phyloP scores from a whole-genome alignment of 2,113 vertebrate species.

The Elanus axillaris region DNA sequence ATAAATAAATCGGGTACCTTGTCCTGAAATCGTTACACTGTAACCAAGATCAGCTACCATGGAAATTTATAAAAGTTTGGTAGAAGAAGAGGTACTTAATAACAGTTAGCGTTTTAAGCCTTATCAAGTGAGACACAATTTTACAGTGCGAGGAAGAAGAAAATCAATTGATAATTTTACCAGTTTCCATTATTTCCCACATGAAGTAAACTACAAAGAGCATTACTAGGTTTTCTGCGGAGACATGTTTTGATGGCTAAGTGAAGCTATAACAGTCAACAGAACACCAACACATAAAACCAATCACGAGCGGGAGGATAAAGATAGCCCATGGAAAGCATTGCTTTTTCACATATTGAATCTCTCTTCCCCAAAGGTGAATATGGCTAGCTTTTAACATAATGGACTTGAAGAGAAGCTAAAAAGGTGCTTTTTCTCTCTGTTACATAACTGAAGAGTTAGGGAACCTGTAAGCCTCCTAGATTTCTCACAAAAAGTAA shows the following conservation, averaged over 20 bases:
- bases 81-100: slow-evolving; percentile 48
- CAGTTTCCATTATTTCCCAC: slow-evolving; percentile 36
- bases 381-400: slow-evolving; percentile 13
- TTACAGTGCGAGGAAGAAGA: slow-evolving; percentile 10
- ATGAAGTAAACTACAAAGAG: neutral
- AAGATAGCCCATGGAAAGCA: slow-evolving; percentile 20
- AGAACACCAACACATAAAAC: slow-evolving; percentile 36
- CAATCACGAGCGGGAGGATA: slow-evolving; percentile 3
- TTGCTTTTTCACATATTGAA: slow-evolving; percentile 9
- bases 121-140: slow-evolving; percentile 58
- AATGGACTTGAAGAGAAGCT: slow-evolving; percentile 15
- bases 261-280: slow-evolving; percentile 31
- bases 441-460: neutral
- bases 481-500: neutral
- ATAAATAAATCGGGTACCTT: slow-evolving; percentile 68
- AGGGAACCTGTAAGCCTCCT: neutral
- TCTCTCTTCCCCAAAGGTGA: slow-evolving; percentile 39
- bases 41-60: slow-evolving; percentile 65
- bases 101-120: slow-evolving; percentile 37
- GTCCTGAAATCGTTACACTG: slow-evolving; percentile 54
- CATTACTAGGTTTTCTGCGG: neutral
- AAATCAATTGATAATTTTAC: slow-evolving; percentile 25
- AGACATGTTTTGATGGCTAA: slow-evolving; percentile 5
- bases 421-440: slow-evolving; percentile 10
- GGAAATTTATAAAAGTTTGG: slow-evolving; percentile 62